A percentile compares a stretch with the other conserved stretches of the same genome.
phyloP scores from a whole-genome alignment of 2,113 vertebrate genomes.

The Ctenomys sociabilis region DNA sequence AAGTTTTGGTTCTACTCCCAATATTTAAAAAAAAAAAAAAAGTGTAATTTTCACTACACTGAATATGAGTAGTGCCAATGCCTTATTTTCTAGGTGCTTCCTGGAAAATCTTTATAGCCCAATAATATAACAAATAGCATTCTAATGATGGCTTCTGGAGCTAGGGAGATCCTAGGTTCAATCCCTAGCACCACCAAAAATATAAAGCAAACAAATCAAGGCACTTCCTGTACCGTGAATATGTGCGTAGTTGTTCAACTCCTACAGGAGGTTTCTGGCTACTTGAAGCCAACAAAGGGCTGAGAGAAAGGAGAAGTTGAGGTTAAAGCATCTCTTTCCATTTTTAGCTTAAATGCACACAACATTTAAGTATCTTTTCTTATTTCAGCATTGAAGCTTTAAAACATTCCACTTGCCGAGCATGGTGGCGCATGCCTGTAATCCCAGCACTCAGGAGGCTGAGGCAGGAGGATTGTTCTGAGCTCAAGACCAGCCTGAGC shows the following conservation, averaged over 20 bases:
- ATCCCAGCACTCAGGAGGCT: too few relatives aligned
- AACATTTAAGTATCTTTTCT: not conserved
- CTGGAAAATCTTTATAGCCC: slow-evolving; percentile 11
- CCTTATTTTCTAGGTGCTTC: slow-evolving; percentile 11
- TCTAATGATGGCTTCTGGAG: not conserved
- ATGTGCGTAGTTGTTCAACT: not conserved
- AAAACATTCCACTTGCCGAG: slow-evolving; percentile 38
- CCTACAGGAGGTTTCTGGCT: not conserved
- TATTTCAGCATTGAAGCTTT: slow-evolving; percentile 33
- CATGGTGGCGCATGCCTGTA: too few relatives aligned
- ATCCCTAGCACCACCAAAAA: not conserved
- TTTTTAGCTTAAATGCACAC: slow-evolving; percentile 5
- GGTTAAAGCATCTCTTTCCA: slow-evolving; percentile 11
- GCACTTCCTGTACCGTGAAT: not conserved
- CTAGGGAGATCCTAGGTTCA: not conserved
- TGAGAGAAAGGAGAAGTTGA: slow-evolving; percentile 42
- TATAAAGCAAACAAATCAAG: not conserved
- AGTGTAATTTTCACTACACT: not conserved
- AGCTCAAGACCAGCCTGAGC: too few relatives aligned
- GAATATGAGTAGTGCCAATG: not conserved
- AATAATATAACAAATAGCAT: not conserved
- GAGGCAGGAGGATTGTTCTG: too few relatives aligned
- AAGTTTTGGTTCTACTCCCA: not conserved
- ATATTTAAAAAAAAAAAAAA: not conserved
- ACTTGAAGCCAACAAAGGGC: slow-evolving; percentile 18